Base-by-base conservation (phyloP, 2,113 vertebrate genomes). In the Caloenas nicobarica region DNA sequence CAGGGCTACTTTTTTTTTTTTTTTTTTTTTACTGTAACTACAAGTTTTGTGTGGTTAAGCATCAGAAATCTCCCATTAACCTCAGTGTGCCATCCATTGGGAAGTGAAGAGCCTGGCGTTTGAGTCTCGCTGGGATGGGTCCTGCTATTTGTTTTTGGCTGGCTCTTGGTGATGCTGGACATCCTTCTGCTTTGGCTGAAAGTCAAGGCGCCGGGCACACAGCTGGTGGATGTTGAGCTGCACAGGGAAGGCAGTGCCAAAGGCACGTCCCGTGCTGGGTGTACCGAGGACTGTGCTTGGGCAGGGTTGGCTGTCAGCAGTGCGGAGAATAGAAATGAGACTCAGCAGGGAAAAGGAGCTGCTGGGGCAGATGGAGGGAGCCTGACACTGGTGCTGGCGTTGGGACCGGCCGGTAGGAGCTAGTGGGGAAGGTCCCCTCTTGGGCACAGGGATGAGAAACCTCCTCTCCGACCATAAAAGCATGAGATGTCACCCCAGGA, bases 271-370 rank as follows among this genome's bases (percentile, higher is more conserved):
- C 18, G 40, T 82, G n/a, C 66, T 46, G 44, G 44, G 18, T 46
- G 44, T 46, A 46, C 11, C 25, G 77, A 81, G 88, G 96, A 80
- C 23, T 57, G 85, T 2, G 26, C 78, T 93, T 21, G 31, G 79
- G 36, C 69, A 64, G 92, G 82, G 93, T 95, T 94, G 5, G 34
- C 93, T 97, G 86, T 97, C 96, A 95, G 90, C 77, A 82, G 91
- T 96, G 93, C 95, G 95, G 96, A 97, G 95, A 98, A 97, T 93
- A 97, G 96, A 97, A 98, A 85, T 97, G 93, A 96, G 93, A 82
- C 56, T 36, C 61, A 46, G 61, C 2, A 1, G 17, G 88, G 25
- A 56, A 44, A 81, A 79, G 60, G n/a, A 62, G 60, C 81, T 79
- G 81, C 40, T 3, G 11, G 22, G 88, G 74, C 93, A 90, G 88